Base-by-base conservation (phyloP, 2,888 invertebrate genomes). In the Drosophila testacea region DNA sequence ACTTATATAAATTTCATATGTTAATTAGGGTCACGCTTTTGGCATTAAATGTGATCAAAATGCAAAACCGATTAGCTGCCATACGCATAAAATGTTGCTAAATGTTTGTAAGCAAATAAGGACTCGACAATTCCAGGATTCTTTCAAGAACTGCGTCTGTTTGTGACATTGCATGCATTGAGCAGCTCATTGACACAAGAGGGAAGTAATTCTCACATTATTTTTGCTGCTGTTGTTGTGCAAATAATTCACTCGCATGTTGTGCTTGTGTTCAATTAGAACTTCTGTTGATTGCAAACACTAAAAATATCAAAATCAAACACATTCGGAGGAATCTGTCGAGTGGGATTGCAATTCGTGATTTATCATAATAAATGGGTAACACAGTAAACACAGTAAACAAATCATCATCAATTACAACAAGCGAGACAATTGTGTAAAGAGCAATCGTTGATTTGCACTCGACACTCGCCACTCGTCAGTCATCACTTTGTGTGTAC, bases 311-410 rank as follows among this genome's bases (percentile, higher is more conserved):
- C 88, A 82, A 81, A 77, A 66, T 48, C 47, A 69, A 52, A 66
- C 61, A 69, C 47, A 44, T n/a, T 36, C n/a, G 6, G 36, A 13
- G 9, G 44, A 30, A 54, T 32, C 27, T 28, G 34, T 66, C 62
- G 66, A 38, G 57, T 28, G 44, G 51, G 34, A 28, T 47, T 30
- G 7, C 54, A 61, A 63, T 51, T 55, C 71, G 79, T 81, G 89
- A 90, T 90, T 90, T 90, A 90, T 90, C 91, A 91, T 82, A 90
- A 88, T 88, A 89, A 82, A 62, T 66, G 61, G 66, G 50, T 54
- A 61, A 61, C 39, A 60, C 56, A 44, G 60, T 47, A 84, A 61
- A 61, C 39, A 60, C 56, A 44, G 60, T 47, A 84, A 79, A 78
- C 79, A 81, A 82, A 88, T 83, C 86, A 86, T 83, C 86, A 85